Percentiles rank a stretch among this genome's conserved stretches.
Conservation (phyloP, 37 sponge, comb jelly and placozoan genomes). For the Spongilla lacustris region DNA sequence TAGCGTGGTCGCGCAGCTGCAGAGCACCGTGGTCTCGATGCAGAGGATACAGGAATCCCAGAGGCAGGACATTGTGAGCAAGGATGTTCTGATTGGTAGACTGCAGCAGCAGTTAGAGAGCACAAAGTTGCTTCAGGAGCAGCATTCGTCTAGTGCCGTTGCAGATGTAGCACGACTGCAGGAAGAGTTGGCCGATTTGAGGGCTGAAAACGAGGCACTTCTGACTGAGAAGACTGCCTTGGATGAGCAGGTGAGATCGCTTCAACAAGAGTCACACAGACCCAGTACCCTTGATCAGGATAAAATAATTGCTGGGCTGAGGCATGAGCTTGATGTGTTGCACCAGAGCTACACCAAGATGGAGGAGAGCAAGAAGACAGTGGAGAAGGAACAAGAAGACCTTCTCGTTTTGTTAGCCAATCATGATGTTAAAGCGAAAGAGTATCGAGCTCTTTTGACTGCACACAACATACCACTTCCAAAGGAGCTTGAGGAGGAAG, state of each 20-base stretch:
- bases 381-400: slow-evolving; percentile 90
- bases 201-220: slow-evolving; percentile 73
- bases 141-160: background rate
- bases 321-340: slow-evolving; percentile 16
- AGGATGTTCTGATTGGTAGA: slow-evolving; percentile 39
- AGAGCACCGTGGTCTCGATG: slow-evolving; percentile 36
- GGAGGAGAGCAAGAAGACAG: slow-evolving; percentile 29
- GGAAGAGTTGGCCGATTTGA: slow-evolving; percentile 32
- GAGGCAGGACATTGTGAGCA: slow-evolving; percentile 48
- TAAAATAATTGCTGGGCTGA: background rate
- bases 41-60: slow-evolving; percentile 62
- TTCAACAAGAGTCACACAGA: slow-evolving; percentile 15
- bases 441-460: slow-evolving; percentile 55
- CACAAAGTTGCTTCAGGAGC: background rate
- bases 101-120: slow-evolving; percentile 33
- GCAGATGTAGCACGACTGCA: slow-evolving; percentile 16
- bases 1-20: slow-evolving; percentile 30
- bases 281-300: background rate
- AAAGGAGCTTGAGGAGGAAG: slow-evolving; percentile 54
- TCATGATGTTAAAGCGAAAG: slow-evolving; percentile 57
- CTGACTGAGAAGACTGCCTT: slow-evolving; percentile 60
- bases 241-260: slow-evolving; percentile 31
- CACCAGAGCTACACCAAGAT: slow-evolving; percentile 6
- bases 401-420: slow-evolving; percentile 84
- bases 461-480: slow-evolving; percentile 53